Base-by-base conservation (phyloP, 2,797 vertebrate species). In the Columba guinea region DNA sequence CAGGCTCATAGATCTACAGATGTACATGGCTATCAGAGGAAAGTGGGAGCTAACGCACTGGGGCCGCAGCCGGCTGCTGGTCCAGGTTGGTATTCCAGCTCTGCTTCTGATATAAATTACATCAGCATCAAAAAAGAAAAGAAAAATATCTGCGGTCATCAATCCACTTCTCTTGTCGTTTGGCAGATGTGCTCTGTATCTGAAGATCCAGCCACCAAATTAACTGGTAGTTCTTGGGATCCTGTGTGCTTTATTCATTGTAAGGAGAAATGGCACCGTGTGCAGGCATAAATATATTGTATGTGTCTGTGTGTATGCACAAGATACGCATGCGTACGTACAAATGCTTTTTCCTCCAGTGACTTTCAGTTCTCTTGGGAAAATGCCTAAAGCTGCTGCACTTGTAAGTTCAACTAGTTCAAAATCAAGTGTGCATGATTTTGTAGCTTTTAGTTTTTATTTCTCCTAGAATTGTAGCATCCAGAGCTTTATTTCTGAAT, bases 101-200 rank as follows among this genome's bases (percentile, higher is more conserved):
- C 65, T 76, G 32, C 93, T 88, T 82, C 95, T 60, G 59, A 46
- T 92, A 81, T 30, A 32, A 89, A 87, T 84, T 95, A 85, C 88
- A 80, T 62, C 59, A 84, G 39, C 63, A 88, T 16, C 65, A 84
- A 80, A 59, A 39, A 63, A 48, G 12, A 18, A 69, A 11, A 22
- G 19, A 53, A 39, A 44, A n/a, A 39, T 23, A 37, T 24, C 35
- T 60, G 32, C 27, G 52, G 13, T 1, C 9, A n/a, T 62, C 65
- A 48, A 59, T 89, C 30, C 1, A 30, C 48, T 88, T 84, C 73
- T 69, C 70, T 91, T 91, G 69, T 69, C 32, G 20, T 39, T 79
- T 90, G 74, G 16, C 59, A 90, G 65, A 55, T 79, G 83, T 91
- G 58, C 41, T 83, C 28, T 71, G 0, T 68, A 22, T 35, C 53